Percentiles rank a stretch among this genome's conserved stretches.
Conservation (phyloP, 2,113 vertebrate species). For the Porphyrio hochstetteri region DNA sequence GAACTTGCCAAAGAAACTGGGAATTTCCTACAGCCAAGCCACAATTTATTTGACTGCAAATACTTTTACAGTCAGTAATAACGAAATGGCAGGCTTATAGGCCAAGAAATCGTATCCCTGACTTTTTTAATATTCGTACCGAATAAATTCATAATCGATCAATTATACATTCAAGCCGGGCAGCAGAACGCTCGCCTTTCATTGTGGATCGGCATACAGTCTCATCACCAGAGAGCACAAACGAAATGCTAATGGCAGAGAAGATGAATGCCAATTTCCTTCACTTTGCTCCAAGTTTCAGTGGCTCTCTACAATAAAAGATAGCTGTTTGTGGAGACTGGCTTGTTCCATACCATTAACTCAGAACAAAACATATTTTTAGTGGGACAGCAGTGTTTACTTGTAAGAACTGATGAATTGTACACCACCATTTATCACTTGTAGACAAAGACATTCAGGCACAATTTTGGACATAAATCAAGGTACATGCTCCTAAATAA, state of each 20-base stretch:
- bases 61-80: neutral
- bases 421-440: slow-evolving; percentile 75
- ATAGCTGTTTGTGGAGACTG: slow-evolving; percentile 78
- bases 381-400: slow-evolving; percentile 81
- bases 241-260: slow-evolving; percentile 71
- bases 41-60: slow-evolving; percentile 14
- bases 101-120: neutral
- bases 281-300: slow-evolving; percentile 79
- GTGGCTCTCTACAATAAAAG: slow-evolving; percentile 75
- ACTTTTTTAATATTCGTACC: neutral
- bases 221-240: slow-evolving; percentile 61
- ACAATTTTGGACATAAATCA: slow-evolving; percentile 83
- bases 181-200: slow-evolving; percentile 22
- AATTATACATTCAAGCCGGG: slow-evolving; percentile 28
- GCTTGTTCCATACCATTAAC: slow-evolving; percentile 84
- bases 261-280: slow-evolving; percentile 78
- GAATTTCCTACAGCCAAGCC: neutral
- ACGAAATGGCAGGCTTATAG: neutral
- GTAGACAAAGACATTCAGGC: slow-evolving; percentile 76
- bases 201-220: slow-evolving; percentile 54
- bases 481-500: slow-evolving; percentile 76
- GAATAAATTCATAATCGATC: slow-evolving; percentile 31
- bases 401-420: slow-evolving; percentile 81
- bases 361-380: slow-evolving; percentile 84
- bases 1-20: slow-evolving; percentile 7